Base-by-base conservation (phyloP, 2,113 vertebrate species). In the Corydoras sp. region DNA sequence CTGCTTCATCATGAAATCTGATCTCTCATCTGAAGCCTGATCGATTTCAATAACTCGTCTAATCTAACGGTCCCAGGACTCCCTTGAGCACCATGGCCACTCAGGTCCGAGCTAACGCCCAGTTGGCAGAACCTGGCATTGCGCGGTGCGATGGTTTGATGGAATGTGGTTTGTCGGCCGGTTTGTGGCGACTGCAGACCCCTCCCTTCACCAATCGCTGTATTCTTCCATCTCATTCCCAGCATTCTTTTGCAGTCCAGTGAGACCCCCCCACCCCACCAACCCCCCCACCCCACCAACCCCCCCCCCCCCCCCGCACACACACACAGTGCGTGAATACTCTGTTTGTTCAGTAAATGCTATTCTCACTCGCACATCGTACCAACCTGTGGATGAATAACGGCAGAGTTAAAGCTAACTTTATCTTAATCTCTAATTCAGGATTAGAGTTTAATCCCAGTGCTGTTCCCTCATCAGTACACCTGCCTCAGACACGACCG, bases 161-260 rank as follows among this genome's bases (percentile, higher is more conserved):
- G 79, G 79, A 84, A 86, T 81, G 82, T 67, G 76, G 76, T 76
- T 81, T 82, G 74, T 69, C 58, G 75, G 79, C 73, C 61, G 68
- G 71, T 74, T 79, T 12, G 73, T 29, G 73, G 81, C 75, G 65
- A 81, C 80, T 80, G 66, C 79, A 78, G 74, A 74, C 77, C 80
- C 63, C 81, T 72, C 74, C 63, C 68, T 79, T 65, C 79, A 77
- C 81, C 64, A 76, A 80, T 62, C 76, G 65, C 58, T 3, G 5
- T 64, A 18, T 74, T 68, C 78, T 70, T 73, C 18, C 9, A 66
- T 61, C 70, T 75, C 85, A 86, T 84, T 81, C 81, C 83, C 76
- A 31, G 62, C 81, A 88, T 90, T 88, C 86, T 79, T 86, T 84
- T 69, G 72, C 83, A 82, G 72, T 70, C 29, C 68, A 56, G 72